Evolutionary conservation across 64 coral and sea anemone genomes (phyloP), one percentile per base, ranked within the genome.

Genomic region (Montipora efflorescens): DNA sequence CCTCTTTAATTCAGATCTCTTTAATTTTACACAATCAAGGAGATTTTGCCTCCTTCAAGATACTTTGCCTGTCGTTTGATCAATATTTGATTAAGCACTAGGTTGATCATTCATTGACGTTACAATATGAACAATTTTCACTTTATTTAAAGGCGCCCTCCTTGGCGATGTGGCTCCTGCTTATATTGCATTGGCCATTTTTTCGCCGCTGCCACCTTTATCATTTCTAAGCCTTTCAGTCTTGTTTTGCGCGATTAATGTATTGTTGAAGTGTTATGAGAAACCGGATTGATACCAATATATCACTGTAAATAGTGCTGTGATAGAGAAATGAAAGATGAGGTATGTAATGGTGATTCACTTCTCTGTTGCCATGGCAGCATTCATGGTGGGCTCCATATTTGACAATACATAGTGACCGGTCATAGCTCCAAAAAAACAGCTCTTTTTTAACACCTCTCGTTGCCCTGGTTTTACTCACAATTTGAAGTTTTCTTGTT

Each of bases 401-500:
- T 6, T 8, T 6, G 53, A 0, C 11, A 8, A 8, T 57, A 6
- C 6, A 57, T 57, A 3, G 6, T 8, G 11, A 11, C 53, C 53
- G 6, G 53, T 57, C 11, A 11, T 0, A 36, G 36, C 36, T 36
- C 36, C 36, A 36, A 36, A 36, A 36, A 36, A 36, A 36, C 36
- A 36, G 36, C 36, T 36, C 36, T 36, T 36, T 36, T 36, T 36
- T 36, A 36, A 36, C 36, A 36, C 36, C 46, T 19, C 8, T n/a
- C 9, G 9, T 58, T 23, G 79, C 0, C 53, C 7, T 57, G 53
- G 53, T 81, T 21, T 81, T 57, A 21, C 49, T 81, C 8, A 53
- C 50, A 81, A 36, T 57, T 23, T 61, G 52, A 9, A 9, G 18
- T 23, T 82, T n/a, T 80, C 51, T 14, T 64, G 53, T 82, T 95